Evolutionary conservation across 2,113 vertebrate genomes (phyloP).

Genomic region (Carassius gibelio): DNA sequence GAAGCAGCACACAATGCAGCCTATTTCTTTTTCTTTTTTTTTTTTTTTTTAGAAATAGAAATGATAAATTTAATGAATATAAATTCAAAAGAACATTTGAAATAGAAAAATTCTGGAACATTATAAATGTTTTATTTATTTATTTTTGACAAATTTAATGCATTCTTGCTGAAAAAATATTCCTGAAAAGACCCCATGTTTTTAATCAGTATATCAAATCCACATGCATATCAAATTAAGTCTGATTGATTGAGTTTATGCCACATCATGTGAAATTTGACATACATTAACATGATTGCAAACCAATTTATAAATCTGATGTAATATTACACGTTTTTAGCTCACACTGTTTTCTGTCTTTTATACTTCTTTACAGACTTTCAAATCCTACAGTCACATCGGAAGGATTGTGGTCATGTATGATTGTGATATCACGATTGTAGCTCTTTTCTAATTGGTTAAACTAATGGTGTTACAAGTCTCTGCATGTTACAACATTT

Average conservation of each 20-base stretch:
- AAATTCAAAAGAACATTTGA: background rate
- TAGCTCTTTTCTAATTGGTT: background rate
- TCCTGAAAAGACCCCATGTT: too few species aligned
- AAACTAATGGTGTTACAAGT: conserved; percentile 12
- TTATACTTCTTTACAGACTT: background rate
- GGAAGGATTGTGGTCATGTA: background rate
- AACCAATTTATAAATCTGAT: background rate
- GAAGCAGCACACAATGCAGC: too few species aligned
- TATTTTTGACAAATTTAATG: too few species aligned
- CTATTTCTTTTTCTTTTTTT: background rate
- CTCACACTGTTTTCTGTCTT: background rate
- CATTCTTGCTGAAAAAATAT: too few species aligned
- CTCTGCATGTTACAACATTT: conserved; percentile 3
- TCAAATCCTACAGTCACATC: background rate
- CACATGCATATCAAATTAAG: background rate
- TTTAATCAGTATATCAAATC: background rate
- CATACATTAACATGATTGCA: background rate
- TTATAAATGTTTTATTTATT: too few species aligned
- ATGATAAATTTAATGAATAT: background rate
- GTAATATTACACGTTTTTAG: background rate
- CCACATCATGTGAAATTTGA: background rate
- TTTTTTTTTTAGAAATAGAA: background rate
- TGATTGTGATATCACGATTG: background rate
- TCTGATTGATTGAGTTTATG: background rate
- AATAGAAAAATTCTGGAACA: background rate